Percentiles rank a stretch among this genome's conserved stretches.
Evolutionary conservation across 2,797 vertebrate genomes (phyloP).

Genomic region (Manis crassicaudata): DNA sequence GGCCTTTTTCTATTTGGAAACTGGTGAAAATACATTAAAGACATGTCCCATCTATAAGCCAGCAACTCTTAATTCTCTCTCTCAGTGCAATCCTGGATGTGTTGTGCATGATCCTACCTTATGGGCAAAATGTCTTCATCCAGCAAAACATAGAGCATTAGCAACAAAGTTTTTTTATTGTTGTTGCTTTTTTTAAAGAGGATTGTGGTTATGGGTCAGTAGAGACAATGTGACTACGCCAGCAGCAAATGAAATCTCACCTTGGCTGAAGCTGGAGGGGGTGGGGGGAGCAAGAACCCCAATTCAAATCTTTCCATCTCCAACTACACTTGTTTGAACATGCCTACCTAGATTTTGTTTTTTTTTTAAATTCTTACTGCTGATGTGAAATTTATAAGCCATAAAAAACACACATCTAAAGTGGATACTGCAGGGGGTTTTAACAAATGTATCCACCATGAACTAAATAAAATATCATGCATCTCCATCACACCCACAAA

Average conservation of each 20-base stretch:
- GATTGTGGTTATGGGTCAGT: background rate
- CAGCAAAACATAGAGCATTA: background rate
- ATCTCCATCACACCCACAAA: fast-evolving
- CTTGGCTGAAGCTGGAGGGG: background rate
- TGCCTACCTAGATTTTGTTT: background rate
- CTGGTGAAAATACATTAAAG: constrained; percentile 32
- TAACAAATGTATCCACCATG: background rate
- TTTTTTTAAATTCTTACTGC: background rate
- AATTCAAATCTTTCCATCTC: background rate
- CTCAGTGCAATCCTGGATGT: background rate
- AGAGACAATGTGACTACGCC: background rate
- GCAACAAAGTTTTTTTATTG: background rate
- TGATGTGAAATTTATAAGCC: background rate
- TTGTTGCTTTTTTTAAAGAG: background rate
- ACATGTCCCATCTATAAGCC: background rate
- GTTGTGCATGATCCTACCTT: background rate
- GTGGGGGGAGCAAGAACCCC: background rate
- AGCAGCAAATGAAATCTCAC: background rate
- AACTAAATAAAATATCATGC: background rate
- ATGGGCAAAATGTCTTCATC: background rate
- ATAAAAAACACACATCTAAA: background rate
- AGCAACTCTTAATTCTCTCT: background rate
- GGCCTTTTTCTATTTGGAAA: constrained; percentile 9
- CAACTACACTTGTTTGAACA: background rate
- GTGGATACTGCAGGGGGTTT: background rate